phyloP scores from a whole-genome alignment of 2,113 vertebrate species.

The Salvelinus fontinalis region DNA sequence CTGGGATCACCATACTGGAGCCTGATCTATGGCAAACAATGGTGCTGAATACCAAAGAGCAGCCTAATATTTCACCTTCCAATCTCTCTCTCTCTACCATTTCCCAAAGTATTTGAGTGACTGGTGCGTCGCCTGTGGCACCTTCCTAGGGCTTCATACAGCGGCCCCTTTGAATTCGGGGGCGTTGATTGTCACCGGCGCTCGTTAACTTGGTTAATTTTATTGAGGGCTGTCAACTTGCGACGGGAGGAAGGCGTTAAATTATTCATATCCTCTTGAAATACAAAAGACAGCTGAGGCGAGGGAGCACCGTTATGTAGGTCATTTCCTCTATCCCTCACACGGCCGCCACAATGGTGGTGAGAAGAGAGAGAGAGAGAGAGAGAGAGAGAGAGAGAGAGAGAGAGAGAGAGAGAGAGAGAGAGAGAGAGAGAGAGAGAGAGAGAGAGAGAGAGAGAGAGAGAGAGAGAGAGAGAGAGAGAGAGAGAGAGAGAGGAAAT shows the following conservation, averaged over 20 bases:
- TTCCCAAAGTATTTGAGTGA: constrained; percentile 26
- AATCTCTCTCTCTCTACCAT: constrained; percentile 4
- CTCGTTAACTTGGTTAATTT: constrained; percentile 58
- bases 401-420: constrained; percentile 14
- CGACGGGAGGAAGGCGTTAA: constrained; percentile 29
- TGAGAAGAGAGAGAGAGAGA: neutral
- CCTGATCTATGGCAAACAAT: constrained; percentile 1
- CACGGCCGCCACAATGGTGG: constrained; percentile 4
- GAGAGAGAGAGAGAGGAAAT: no score
- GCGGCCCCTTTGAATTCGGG: constrained; percentile 11
- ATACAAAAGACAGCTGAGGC: constrained; percentile 55
- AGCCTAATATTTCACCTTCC: neutral
- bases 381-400: neutral
- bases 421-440: neutral
- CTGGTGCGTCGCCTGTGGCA: constrained; percentile 36
- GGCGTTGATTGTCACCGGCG: constrained; percentile 34
- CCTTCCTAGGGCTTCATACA: constrained; percentile 19
- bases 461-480: neutral
- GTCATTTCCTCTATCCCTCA: constrained; percentile 48
- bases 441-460: no score
- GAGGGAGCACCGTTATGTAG: constrained; percentile 53
- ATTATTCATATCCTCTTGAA: constrained; percentile 59
- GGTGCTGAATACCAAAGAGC: neutral
- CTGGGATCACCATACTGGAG: constrained; percentile 1
- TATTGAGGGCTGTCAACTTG: constrained; percentile 54